Conservation (phyloP, 2,888 invertebrate genomes). For the Pterobdella sp. region DNA sequence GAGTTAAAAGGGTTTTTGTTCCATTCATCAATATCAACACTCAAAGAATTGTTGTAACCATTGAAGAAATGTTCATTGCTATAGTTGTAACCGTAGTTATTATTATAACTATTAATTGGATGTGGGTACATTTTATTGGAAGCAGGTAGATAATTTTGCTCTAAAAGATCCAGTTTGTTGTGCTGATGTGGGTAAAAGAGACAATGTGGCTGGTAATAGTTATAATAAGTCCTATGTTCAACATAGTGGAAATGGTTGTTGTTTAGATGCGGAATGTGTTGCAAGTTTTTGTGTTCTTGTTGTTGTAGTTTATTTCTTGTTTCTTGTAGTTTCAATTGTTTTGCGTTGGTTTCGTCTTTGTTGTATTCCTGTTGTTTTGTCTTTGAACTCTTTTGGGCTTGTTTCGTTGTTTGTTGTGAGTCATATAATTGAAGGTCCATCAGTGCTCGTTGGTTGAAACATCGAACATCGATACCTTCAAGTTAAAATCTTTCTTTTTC, state of each 20-base stretch:
- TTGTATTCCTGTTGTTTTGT: background rate
- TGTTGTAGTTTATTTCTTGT: background rate
- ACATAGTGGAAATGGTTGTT: constrained; percentile 3
- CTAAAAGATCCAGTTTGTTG: background rate
- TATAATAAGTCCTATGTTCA: background rate
- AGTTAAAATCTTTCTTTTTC: too few species aligned
- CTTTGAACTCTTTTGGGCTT: background rate
- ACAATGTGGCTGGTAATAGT: background rate
- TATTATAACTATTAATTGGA: background rate
- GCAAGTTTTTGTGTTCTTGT: background rate
- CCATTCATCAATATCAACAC: background rate
- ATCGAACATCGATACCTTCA: too few species aligned
- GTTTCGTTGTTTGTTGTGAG: too few species aligned
- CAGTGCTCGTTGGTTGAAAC: too few species aligned
- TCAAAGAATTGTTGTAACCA: background rate
- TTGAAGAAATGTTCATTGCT: background rate
- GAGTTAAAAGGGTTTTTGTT: background rate
- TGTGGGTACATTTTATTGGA: background rate
- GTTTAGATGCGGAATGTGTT: background rate
- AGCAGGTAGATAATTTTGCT: background rate
- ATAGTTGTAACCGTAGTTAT: background rate
- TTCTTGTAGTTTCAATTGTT: background rate
- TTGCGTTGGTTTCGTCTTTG: too few species aligned
- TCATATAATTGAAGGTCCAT: too few species aligned
- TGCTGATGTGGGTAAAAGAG: background rate